Percentiles rank a stretch among this genome's conserved stretches.
phyloP scores from a whole-genome alignment of 2,888 invertebrate genomes.

The Drosophila sordidula region DNA sequence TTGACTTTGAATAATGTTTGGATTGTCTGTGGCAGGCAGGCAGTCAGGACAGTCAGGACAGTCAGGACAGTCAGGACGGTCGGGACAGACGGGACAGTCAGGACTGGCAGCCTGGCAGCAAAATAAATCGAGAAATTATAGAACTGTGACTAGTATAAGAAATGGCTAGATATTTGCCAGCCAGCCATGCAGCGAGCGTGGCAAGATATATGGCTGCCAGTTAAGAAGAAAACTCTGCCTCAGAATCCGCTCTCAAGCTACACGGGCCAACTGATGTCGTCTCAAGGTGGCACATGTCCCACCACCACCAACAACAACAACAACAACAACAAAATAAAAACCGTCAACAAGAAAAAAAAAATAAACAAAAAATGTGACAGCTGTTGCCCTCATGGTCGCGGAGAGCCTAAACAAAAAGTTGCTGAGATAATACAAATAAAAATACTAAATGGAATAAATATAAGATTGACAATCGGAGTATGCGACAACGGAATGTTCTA shows the following conservation, averaged over 20 bases:
- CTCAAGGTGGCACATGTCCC: conserved; percentile 73
- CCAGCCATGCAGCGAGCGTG: conserved; percentile 59
- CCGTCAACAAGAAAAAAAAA: conserved; percentile 33
- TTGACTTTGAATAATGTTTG: conserved; percentile 81
- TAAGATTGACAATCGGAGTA: conserved; percentile 42
- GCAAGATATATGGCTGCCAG: conserved; percentile 74
- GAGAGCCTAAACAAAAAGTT: conserved; percentile 35
- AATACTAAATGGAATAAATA: conserved; percentile 41
- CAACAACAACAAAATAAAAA: conserved; percentile 37
- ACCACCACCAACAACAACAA: conserved; percentile 35
- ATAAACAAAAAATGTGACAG: conserved; percentile 57
- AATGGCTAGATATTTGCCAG: conserved; percentile 75
- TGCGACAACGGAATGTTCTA: conserved; percentile 51
- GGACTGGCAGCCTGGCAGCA: conserved; percentile 45
- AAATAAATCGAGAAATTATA: conserved; percentile 80
- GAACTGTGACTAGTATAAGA: conserved; percentile 81
- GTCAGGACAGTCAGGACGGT: conserved; percentile 38
- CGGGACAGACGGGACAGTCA: conserved; percentile 36
- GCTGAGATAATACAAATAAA: conserved; percentile 63
- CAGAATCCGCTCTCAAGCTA: conserved; percentile 11
- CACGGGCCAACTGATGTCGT: conserved; percentile 48
- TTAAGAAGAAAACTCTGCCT: conserved; percentile 53
- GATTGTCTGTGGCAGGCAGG: conserved; percentile 77
- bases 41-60: conserved; percentile 53
- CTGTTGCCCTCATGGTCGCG: conserved; percentile 62